Base-by-base conservation (phyloP, 2,113 vertebrate genomes). In the Gobius niger region DNA sequence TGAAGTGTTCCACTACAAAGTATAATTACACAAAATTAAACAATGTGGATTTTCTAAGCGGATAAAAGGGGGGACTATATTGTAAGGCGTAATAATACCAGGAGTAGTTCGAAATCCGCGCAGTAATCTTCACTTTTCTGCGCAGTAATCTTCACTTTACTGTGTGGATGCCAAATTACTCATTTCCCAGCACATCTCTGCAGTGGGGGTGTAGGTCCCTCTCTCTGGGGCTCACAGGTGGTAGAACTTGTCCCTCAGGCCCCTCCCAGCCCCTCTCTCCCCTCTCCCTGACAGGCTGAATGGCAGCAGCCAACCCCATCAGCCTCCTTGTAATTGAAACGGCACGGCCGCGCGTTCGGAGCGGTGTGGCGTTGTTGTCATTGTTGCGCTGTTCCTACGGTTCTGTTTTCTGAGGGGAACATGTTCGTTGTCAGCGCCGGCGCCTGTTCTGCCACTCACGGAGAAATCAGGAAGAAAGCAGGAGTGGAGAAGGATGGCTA, bases 301-400 rank as follows among this genome's bases (percentile, higher is more conserved):
- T 82, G 81, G 76, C 84, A 82, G 77, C 59, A 77, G 74, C 77
- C 80, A 73, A 72, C 78, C 68, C 72, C 63, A n/a, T 81, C 70
- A 80, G 64, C 76, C 74, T 50, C 51, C 52, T 67, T 66, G 88
- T 91, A 89, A 90, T 90, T 91, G 88, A 90, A 91, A 88, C 78
- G 74, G 85, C 86, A 82, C 80, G 70, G 78, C 44, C 50, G 75
- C 59, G 76, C 73, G 63, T 76, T 75, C 73, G 72, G 44, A 24
- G 59, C 19, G 80, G 64, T 82, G 72, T 73, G 73, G 82, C 81
- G 83, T 77, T 60, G 59, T 76, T 62, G 51, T 72, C 76, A 62
- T 56, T 78, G 78, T 66, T 64, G 80, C 61, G 57, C 63, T 77
- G 72, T 83, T 85, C 81, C 80, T 68, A 53, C 74, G 68, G 78